Conservation (phyloP, 2,113 vertebrate species). For the Apistogramma diplotaenia region DNA sequence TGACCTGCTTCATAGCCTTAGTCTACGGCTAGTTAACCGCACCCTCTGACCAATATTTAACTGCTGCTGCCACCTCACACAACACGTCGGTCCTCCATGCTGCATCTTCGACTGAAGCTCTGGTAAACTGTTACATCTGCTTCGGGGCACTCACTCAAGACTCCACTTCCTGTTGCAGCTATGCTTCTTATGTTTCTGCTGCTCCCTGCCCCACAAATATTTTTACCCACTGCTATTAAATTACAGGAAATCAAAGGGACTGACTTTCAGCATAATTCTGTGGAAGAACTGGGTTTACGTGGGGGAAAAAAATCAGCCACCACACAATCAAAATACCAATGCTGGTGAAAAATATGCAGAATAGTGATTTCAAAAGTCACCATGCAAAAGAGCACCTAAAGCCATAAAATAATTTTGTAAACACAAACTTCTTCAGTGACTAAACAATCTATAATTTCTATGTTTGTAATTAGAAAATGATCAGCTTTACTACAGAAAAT, state of each 20-base stretch:
- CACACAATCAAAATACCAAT: constrained; percentile 71
- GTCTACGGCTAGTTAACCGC: constrained; percentile 45
- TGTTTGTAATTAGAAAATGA: too few species aligned
- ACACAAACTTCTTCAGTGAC: neutral
- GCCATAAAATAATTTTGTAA: neutral
- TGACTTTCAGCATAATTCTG: constrained; percentile 83
- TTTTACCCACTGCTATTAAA: constrained; percentile 92
- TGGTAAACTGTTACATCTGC: constrained; percentile 73
- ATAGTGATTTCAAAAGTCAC: constrained; percentile 10
- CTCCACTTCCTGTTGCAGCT: constrained; percentile 67
- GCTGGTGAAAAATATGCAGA: constrained; percentile 53
- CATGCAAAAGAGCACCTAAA: neutral
- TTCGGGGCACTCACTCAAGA: constrained; percentile 58
- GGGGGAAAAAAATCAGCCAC: constrained; percentile 74
- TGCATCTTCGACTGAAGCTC: constrained; percentile 67
- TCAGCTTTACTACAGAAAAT: constrained; percentile 8
- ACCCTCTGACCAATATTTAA: constrained; percentile 62
- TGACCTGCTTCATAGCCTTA: constrained; percentile 29
- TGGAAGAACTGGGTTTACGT: constrained; percentile 79
- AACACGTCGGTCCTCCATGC: constrained; percentile 62
- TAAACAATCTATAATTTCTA: neutral
- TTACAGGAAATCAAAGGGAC: constrained; percentile 96
- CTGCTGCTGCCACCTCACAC: constrained; percentile 3
- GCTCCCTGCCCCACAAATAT: constrained; percentile 85
- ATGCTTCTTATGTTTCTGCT: constrained; percentile 81